A percentile compares a stretch with the other conserved stretches of the same genome.
These are phyloP conservation scores for Pimpla rufipes DNA, from an alignment of 2,888 invertebrate species.

Conservation along the genomic window DNA sequence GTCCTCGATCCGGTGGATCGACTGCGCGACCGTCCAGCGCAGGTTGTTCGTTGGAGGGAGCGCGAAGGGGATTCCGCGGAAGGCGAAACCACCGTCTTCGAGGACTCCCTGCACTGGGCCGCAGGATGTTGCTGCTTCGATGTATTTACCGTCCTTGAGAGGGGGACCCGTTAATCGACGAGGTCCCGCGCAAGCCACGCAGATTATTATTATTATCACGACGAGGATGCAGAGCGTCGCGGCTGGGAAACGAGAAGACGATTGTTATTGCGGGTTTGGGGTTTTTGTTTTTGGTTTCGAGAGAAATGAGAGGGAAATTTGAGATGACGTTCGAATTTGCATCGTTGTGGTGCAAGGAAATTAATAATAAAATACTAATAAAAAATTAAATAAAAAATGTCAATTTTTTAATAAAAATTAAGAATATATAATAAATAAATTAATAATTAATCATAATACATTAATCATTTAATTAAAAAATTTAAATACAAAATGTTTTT, in stretches of 20 bases:
- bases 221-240: conserved; percentile 88
- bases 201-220: conserved; percentile 88
- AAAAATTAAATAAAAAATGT: background rate
- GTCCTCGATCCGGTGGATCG: conserved; percentile 89
- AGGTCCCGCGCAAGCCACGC: conserved; percentile 88
- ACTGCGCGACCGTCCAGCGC: conserved; percentile 90
- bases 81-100: conserved; percentile 92
- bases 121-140: conserved; percentile 91
- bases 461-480: too few species aligned
- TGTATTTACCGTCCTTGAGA: conserved; percentile 90
- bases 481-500: too few species aligned
- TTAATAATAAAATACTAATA: background rate
- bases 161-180: conserved; percentile 87
- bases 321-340: too few species aligned
- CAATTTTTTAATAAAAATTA: too few species aligned
- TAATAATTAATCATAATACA: too few species aligned
- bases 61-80: conserved; percentile 94
- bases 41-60: conserved; percentile 89
- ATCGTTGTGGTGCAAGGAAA: too few species aligned
- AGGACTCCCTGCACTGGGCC: conserved; percentile 92
- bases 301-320: too few species aligned
- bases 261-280: too few species aligned
- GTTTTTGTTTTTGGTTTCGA: too few species aligned
- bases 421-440: too few species aligned
- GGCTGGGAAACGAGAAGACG: conserved; percentile 83